Base-by-base conservation (phyloP, 2,113 vertebrate genomes). In the Phoenicopterus ruber region DNA sequence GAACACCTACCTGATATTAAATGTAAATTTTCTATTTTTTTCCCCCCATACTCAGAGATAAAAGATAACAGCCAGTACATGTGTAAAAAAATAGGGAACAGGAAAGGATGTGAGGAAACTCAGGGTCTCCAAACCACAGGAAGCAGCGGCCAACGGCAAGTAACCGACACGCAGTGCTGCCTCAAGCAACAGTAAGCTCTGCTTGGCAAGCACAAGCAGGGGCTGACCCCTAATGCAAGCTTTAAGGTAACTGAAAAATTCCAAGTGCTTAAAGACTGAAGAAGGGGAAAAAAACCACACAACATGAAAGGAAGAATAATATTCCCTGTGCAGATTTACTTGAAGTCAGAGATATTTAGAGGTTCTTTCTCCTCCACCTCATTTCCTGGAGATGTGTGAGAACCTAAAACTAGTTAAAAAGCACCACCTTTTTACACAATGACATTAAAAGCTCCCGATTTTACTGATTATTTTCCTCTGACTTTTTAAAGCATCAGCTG, bases 121-220 rank as follows among this genome's bases (percentile, higher is more conserved):
- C 49, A 8, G 15, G 10, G 25, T 54, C 54, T 76, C 58, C 79
- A 82, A 88, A 95, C 71, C 86, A 88, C 76, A 88, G 93, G 82
- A 95, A 95, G 55, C 50, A 28, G 62, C 3, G 36, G 62, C 46
- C 74, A 94, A 58, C 2, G 0, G 36, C 58, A 55, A 79, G 36
- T 28, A 88, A 85, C 63, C 1, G 25, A 73, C 38, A 65, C 34
- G 12, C 1, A 5, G 57, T 0, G 6, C 6, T 79, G 85, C 42
- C 69, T 59, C 3, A 0, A 82, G 62, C 31, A 52, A 44, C 6
- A 14, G 70, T 0, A 3, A 58, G 31, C 17, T 0, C 38, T 34
- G 66, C 86, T 22, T 7, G 58, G 58, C 16, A 57, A 86, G 72
- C 46, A 42, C 54, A n/a, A 46, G 57, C 32, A 77, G 40, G 7